Evolutionary conservation across 2,113 vertebrate species (phyloP).

Genomic region (Delphinus delphis): DNA sequence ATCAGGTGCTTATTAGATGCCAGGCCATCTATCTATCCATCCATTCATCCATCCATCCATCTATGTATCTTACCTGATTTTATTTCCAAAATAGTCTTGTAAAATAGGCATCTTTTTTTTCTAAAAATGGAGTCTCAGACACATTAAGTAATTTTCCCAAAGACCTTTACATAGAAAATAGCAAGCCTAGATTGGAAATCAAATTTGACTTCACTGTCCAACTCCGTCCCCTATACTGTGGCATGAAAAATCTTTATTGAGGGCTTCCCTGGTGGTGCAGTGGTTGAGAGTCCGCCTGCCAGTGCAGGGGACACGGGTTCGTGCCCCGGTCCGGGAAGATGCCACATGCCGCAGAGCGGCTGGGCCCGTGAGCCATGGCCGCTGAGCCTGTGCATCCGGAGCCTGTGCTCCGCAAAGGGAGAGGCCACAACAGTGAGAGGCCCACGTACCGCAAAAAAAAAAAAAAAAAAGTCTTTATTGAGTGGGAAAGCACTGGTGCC

Average conservation of each 20-base stretch:
- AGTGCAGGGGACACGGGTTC: too few relatives aligned
- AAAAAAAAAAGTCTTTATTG: slow-evolving; percentile 4
- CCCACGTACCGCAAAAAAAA: too few relatives aligned
- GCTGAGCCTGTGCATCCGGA: too few relatives aligned
- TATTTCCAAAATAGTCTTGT: slow-evolving; percentile 5
- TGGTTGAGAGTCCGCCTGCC: too few relatives aligned
- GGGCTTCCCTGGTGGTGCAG: too few relatives aligned
- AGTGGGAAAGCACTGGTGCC: background rate
- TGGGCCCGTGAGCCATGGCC: too few relatives aligned
- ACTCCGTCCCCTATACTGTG: background rate
- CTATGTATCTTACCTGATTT: background rate
- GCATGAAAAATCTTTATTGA: background rate
- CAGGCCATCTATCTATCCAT: background rate
- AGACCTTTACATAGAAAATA: background rate
- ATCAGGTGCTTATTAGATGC: background rate
- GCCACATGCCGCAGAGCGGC: too few relatives aligned
- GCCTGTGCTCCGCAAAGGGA: too few relatives aligned
- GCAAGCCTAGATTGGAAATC: background rate
- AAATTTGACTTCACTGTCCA: background rate
- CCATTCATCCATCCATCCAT: background rate
- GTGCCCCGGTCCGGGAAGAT: too few relatives aligned
- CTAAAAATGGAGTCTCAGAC: background rate
- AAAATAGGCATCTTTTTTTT: background rate
- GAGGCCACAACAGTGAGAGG: too few relatives aligned
- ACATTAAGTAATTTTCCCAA: background rate